Evolutionary conservation across 2,888 invertebrate genomes (phyloP).

Genomic region (Aphidius colemani): DNA sequence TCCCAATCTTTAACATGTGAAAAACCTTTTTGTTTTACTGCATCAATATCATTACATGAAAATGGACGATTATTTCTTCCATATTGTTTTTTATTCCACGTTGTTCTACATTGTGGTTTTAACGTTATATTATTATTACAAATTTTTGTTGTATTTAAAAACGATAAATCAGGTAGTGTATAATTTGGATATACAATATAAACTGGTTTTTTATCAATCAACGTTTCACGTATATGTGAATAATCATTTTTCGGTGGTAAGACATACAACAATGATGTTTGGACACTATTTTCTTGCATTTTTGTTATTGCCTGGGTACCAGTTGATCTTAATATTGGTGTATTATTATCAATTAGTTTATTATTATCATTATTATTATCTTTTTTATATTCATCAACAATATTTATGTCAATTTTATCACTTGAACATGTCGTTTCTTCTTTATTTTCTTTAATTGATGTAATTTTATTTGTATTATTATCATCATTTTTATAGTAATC

Average conservation of each 20-base stretch:
- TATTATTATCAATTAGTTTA: conserved; percentile 23
- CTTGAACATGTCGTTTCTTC: conserved; percentile 61
- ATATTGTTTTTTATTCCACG: conserved; percentile 55
- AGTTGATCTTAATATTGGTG: conserved; percentile 43
- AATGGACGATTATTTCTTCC: conserved; percentile 69
- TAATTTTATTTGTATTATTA: conserved; percentile 42
- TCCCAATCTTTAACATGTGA: conserved; percentile 92
- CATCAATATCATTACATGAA: conserved; percentile 82
- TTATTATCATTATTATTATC: conserved; percentile 1
- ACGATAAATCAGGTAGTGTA: conserved; percentile 85
- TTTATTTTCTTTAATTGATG: conserved; percentile 54
- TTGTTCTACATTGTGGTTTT: conserved; percentile 68
- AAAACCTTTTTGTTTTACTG: conserved; percentile 78
- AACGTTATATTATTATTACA: conserved; percentile 72
- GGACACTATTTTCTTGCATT: conserved; percentile 54
- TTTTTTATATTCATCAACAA: conserved; percentile 37
- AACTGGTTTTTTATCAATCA: conserved; percentile 70
- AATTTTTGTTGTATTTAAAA: conserved; percentile 62
- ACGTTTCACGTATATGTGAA: conserved; percentile 45
- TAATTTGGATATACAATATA: conserved; percentile 92
- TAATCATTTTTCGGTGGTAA: conserved; percentile 47
- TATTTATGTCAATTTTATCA: conserved; percentile 51
- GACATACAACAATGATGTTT: conserved; percentile 55
- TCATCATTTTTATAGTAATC: conserved; percentile 37
- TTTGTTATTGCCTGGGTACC: conserved; percentile 51